phyloP scores from a whole-genome alignment of 2,888 invertebrate species.

The Crioceris asparagi region DNA sequence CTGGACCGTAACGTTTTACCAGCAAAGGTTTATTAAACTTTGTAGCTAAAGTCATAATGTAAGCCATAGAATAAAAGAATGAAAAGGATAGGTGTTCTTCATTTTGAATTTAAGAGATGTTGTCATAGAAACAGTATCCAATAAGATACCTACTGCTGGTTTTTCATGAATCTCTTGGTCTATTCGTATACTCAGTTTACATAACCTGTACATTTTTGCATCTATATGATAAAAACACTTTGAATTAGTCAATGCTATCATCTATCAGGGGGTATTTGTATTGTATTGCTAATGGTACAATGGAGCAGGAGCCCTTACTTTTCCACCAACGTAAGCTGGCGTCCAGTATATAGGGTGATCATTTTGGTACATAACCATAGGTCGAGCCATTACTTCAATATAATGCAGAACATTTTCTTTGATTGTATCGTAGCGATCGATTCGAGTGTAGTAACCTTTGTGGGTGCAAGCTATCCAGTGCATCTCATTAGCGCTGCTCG shows the following conservation, averaged over 20 bases:
- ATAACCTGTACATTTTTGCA: too few relatives aligned
- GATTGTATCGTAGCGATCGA: conserved; percentile 80
- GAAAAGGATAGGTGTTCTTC: too few relatives aligned
- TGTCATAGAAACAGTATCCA: too few relatives aligned
- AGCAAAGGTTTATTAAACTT: too few relatives aligned
- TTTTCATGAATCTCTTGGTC: too few relatives aligned
- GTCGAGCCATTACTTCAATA: conserved; percentile 88
- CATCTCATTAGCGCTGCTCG: conserved; percentile 74
- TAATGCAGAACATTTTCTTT: conserved; percentile 89
- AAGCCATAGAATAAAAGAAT: too few relatives aligned
- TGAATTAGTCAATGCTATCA: neutral
- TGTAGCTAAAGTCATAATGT: too few relatives aligned
- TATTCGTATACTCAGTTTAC: too few relatives aligned
- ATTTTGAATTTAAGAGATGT: too few relatives aligned
- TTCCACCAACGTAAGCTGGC: conserved; percentile 76
- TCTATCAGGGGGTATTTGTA: neutral
- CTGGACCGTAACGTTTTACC: too few relatives aligned
- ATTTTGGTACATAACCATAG: conserved; percentile 88
- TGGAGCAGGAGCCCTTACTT: conserved; percentile 45
- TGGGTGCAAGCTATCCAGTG: conserved; percentile 95
- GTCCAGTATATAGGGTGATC: conserved; percentile 94
- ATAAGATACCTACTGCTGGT: too few relatives aligned
- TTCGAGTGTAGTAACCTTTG: conserved; percentile 92
- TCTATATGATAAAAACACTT: too few relatives aligned
- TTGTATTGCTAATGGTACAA: neutral